A percentile compares a stretch with the other conserved stretches of the same genome.
Evolutionary conservation across 1,140 invertebrate species (phyloP).

Genomic region (Eurosta solidaginis): DNA sequence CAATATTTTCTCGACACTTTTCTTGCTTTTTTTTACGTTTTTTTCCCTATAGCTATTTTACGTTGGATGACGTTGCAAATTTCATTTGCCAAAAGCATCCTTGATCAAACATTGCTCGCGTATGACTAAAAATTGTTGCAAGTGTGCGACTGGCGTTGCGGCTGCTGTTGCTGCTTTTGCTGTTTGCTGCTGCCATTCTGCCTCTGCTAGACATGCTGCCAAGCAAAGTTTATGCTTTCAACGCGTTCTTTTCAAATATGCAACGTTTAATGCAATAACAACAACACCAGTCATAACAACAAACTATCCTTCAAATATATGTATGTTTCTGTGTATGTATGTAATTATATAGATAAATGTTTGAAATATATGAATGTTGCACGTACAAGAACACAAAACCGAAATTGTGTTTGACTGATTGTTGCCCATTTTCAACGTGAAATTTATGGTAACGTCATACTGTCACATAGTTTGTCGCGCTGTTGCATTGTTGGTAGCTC

Average conservation of each 20-base stretch:
- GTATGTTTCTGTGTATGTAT: not conserved
- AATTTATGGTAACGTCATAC: not conserved
- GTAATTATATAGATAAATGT: not conserved
- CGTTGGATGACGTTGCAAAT: no score
- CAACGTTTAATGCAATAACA: not conserved
- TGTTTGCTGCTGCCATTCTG: no score
- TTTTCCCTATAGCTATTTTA: no score
- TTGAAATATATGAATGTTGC: not conserved
- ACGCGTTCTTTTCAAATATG: not conserved
- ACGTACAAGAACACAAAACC: not conserved
- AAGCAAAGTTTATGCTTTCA: not conserved
- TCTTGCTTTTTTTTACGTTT: not conserved
- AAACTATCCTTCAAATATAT: no score
- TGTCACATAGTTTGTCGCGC: not conserved
- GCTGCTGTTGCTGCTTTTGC: not conserved
- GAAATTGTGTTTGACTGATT: not conserved
- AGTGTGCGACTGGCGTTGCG: not conserved
- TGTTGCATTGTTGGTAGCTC: not conserved
- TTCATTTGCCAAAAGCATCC: not conserved
- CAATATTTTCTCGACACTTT: not conserved
- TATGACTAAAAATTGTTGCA: constrained; percentile 24
- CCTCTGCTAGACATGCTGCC: not conserved
- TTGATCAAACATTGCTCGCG: constrained; percentile 2
- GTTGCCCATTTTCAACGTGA: not conserved
- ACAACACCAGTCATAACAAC: not conserved